A percentile compares a stretch with the other conserved stretches of the same genome.
Evolutionary conservation across 2,113 vertebrate species (phyloP).

Genomic region (Dendrocopos noguchii): DNA sequence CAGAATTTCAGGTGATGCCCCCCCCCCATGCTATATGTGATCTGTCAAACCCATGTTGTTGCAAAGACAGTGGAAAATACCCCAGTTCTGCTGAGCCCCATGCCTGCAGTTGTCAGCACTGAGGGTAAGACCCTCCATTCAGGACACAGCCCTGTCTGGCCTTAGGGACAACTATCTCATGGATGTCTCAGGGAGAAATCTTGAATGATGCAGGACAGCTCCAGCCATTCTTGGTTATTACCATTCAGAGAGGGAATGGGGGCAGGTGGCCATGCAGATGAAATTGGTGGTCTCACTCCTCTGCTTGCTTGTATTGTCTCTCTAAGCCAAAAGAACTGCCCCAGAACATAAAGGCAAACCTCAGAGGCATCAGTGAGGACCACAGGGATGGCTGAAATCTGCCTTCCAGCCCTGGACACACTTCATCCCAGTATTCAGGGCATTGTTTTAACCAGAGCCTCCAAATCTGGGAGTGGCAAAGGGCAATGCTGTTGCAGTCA

Average conservation of each 20-base stretch:
- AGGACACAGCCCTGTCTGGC: not conserved
- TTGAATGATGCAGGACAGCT: not conserved
- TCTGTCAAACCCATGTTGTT: not conserved
- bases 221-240: not conserved
- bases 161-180: fast-evolving
- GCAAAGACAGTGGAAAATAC: not conserved
- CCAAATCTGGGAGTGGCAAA: not conserved
- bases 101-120: fast-evolving
- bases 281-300: too few species aligned
- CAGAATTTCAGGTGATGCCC: not conserved
- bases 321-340: not conserved
- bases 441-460: not conserved
- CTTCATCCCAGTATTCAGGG: fast-evolving
- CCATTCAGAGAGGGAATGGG: too few species aligned
- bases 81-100: not conserved
- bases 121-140: not conserved
- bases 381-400: not conserved
- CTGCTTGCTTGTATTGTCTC: not conserved
- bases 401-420: not conserved
- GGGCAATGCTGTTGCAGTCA: not conserved
- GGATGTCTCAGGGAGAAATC: not conserved
- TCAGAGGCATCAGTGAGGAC: not conserved
- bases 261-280: too few species aligned
- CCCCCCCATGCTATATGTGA: fast-evolving
- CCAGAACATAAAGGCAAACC: not conserved